Percentiles rank a stretch among this genome's conserved stretches.
These are phyloP conservation scores for Rhabdomys dilectus DNA, from an alignment of 2,113 vertebrate species.

Conservation along the genomic window DNA sequence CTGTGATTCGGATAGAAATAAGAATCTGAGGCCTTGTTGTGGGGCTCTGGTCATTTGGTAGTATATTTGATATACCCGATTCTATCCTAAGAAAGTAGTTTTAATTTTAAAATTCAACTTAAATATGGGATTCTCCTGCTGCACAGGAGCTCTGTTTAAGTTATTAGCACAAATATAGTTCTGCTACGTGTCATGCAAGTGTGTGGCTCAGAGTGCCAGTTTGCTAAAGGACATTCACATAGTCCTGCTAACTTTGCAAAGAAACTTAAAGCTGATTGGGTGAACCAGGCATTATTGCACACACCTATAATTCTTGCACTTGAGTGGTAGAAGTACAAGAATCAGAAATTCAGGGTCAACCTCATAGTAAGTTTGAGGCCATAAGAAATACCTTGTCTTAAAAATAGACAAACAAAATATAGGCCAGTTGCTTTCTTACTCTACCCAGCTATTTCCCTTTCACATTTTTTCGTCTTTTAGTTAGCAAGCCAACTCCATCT, in stretches of 20 bases:
- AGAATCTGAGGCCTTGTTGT: background rate
- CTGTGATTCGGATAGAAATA: conserved; percentile 8
- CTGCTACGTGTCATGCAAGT: background rate
- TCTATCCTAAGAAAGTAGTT: conserved; percentile 44
- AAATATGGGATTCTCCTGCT: background rate
- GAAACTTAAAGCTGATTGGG: no score
- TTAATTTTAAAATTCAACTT: conserved; percentile 25
- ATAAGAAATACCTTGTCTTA: no score
- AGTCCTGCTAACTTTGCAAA: background rate
- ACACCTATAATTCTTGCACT: no score
- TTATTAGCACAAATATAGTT: background rate
- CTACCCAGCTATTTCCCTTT: no score
- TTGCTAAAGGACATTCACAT: background rate
- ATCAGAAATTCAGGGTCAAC: no score
- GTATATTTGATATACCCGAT: background rate
- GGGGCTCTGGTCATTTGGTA: background rate
- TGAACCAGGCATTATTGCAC: no score
- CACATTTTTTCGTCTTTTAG: no score
- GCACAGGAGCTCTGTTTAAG: background rate
- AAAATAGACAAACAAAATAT: no score
- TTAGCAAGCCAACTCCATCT: no score
- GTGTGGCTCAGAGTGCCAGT: background rate
- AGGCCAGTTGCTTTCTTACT: no score
- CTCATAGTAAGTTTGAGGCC: no score
- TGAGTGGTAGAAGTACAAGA: no score